Conservation (phyloP, 2,797 vertebrate species). For the Leptodactylus fallax region DNA sequence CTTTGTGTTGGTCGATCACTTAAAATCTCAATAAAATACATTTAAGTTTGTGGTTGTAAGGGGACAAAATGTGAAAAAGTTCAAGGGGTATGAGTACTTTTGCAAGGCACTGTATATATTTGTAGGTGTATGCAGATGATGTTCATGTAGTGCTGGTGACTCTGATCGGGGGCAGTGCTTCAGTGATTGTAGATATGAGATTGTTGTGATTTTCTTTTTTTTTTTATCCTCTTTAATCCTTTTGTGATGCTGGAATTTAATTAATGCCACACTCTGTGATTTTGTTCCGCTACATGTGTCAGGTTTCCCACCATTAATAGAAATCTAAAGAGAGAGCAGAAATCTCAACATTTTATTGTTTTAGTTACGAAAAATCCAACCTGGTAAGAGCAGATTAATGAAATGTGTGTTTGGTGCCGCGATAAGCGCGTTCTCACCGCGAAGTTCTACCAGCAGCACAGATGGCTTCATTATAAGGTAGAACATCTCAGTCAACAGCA, state of each 20-base stretch:
- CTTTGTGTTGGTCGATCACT: too few relatives aligned
- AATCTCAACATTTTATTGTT: not conserved
- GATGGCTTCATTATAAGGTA: not conserved
- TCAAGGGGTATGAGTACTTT: too few relatives aligned
- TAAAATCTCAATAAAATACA: too few relatives aligned
- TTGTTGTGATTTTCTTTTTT: not conserved
- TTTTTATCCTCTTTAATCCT: not conserved
- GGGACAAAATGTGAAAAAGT: too few relatives aligned
- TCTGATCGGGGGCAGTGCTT: not conserved
- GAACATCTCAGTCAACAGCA: not conserved
- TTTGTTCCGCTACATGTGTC: not conserved
- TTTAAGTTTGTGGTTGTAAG: too few relatives aligned
- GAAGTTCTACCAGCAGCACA: not conserved
- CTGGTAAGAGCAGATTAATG: not conserved
- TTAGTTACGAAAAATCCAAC: not conserved
- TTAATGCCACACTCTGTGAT: not conserved
- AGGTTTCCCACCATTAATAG: not conserved
- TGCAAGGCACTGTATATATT: too few relatives aligned
- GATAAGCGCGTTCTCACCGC: not conserved
- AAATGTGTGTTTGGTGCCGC: not conserved
- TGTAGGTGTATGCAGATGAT: not conserved
- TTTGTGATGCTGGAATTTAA: not conserved
- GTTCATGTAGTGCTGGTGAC: not conserved
- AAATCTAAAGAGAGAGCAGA: not conserved
- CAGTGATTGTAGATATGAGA: not conserved